phyloP scores from a whole-genome alignment of 1,140 invertebrate genomes.

The Drosophila mojavensis region DNA sequence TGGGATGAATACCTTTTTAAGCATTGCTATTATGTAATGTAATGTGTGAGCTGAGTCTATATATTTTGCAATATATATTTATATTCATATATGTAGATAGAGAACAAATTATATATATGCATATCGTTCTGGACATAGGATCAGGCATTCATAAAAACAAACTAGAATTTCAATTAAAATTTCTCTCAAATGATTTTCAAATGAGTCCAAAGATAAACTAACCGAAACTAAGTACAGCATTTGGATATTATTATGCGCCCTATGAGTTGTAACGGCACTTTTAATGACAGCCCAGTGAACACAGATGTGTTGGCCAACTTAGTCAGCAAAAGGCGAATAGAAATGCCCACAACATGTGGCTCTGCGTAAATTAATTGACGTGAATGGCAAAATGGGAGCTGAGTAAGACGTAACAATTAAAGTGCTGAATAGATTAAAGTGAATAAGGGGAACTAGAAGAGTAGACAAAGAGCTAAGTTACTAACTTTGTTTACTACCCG shows the following conservation, averaged over 20 bases:
- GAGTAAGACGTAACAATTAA: background rate
- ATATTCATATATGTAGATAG: too few relatives aligned
- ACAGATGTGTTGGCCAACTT: conserved; percentile 17
- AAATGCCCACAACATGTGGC: background rate
- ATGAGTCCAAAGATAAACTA: background rate
- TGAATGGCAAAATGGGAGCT: background rate
- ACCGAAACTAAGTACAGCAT: background rate
- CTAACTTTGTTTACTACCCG: too few relatives aligned
- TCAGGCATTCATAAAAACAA: too few relatives aligned
- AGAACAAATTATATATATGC: too few relatives aligned
- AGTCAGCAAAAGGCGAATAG: conserved; percentile 4
- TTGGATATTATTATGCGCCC: background rate
- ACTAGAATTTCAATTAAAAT: too few relatives aligned
- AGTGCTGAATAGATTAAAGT: background rate
- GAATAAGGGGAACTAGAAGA: background rate
- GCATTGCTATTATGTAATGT: too few relatives aligned
- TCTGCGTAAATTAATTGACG: background rate
- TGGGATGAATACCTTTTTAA: too few relatives aligned
- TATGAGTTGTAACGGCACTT: background rate
- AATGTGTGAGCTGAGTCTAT: too few relatives aligned
- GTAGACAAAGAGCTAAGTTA: background rate
- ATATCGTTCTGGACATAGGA: too few relatives aligned
- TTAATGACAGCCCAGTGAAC: conserved; percentile 1
- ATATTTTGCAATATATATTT: too few relatives aligned
- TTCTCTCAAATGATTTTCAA: too few relatives aligned